A percentile compares a stretch with the other conserved stretches of the same genome.
These are phyloP conservation scores for Drosophila flavopinicola DNA, from an alignment of 2,888 invertebrate species.

Conservation along the genomic window DNA sequence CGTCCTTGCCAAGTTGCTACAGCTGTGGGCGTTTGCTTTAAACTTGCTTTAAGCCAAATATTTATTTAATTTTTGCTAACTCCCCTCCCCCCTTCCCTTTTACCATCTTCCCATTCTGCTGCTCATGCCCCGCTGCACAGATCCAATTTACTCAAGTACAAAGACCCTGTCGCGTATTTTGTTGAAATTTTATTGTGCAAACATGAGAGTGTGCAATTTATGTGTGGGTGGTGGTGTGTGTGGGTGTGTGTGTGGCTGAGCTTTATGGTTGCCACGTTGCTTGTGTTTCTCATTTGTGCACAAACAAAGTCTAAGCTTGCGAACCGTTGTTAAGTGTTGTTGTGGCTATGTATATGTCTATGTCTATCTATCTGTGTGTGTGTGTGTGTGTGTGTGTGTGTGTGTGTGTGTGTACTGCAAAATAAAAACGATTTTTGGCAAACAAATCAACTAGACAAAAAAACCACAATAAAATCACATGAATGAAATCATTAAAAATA, in stretches of 20 bases:
- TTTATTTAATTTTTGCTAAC: constrained; percentile 75
- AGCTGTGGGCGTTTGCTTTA: constrained; percentile 47
- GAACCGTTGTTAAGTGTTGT: constrained; percentile 71
- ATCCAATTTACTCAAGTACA: constrained; percentile 80
- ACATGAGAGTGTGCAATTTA: constrained; percentile 63
- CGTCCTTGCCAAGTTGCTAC: constrained; percentile 6
- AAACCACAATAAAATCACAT: constrained; percentile 38
- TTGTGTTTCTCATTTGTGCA: constrained; percentile 59
- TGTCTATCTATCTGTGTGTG: constrained; percentile 1
- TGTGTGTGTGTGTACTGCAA: constrained; percentile 48
- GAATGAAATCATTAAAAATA: constrained; percentile 2
- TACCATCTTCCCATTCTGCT: too few species aligned
- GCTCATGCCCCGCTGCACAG: constrained; percentile 60
- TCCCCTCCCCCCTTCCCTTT: not conserved
- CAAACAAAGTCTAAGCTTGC: constrained; percentile 51
- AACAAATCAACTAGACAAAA: constrained; percentile 69
- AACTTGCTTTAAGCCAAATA: constrained; percentile 71
- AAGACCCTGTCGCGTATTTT: constrained; percentile 78
- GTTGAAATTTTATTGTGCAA: constrained; percentile 78
- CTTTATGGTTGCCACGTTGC: constrained; percentile 77
- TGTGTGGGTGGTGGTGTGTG: constrained; percentile 10
- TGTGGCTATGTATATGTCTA: constrained; percentile 26
- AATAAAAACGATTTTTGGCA: constrained; percentile 74
- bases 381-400: not conserved
- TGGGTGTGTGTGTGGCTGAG: constrained; percentile 30